Percentiles rank a stretch among this genome's conserved stretches.
These are phyloP conservation scores for Porites australiensis DNA, from an alignment of 64 coral and sea anemone genomes.

Conservation along the genomic window DNA sequence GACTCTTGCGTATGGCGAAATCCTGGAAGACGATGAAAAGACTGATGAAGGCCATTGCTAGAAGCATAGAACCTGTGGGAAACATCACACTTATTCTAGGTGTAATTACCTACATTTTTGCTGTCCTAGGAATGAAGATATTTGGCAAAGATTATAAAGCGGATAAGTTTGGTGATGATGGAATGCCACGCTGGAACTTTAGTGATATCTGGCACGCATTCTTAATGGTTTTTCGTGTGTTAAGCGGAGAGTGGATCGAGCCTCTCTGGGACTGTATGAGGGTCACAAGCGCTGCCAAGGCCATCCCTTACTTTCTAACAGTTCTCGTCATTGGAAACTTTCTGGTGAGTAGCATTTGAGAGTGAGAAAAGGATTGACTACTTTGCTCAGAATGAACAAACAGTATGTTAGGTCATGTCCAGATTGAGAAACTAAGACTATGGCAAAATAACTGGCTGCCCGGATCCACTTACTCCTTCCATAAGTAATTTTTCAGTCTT, in stretches of 20 bases:
- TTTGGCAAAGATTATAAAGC: conserved; percentile 78
- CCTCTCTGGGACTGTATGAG: conserved; percentile 93
- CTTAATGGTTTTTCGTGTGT: conserved; percentile 80
- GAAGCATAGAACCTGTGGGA: conserved; percentile 73
- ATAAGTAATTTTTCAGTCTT: too few species aligned
- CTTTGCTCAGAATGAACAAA: too few species aligned
- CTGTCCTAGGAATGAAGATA: conserved; percentile 76
- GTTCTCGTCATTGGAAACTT: conserved; percentile 83
- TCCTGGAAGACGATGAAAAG: conserved; percentile 89
- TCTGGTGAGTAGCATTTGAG: conserved; percentile 57
- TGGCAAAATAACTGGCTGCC: neutral
- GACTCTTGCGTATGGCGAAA: conserved; percentile 76
- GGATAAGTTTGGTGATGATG: conserved; percentile 56
- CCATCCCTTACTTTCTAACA: conserved; percentile 68
- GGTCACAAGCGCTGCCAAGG: conserved; percentile 45
- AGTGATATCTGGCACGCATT: conserved; percentile 87
- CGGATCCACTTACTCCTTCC: neutral
- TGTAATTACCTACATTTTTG: conserved; percentile 85
- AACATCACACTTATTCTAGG: conserved; percentile 81
- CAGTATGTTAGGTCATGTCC: too few species aligned
- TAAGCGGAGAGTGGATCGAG: conserved; percentile 89
- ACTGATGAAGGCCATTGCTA: conserved; percentile 67
- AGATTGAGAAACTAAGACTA: neutral
- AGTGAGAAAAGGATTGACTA: too few species aligned
- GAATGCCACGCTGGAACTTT: conserved; percentile 88